Percentiles rank a stretch among this genome's conserved stretches.
Evolutionary conservation across 2,797 vertebrate species (phyloP).

Genomic region (Naso thynnoides): DNA sequence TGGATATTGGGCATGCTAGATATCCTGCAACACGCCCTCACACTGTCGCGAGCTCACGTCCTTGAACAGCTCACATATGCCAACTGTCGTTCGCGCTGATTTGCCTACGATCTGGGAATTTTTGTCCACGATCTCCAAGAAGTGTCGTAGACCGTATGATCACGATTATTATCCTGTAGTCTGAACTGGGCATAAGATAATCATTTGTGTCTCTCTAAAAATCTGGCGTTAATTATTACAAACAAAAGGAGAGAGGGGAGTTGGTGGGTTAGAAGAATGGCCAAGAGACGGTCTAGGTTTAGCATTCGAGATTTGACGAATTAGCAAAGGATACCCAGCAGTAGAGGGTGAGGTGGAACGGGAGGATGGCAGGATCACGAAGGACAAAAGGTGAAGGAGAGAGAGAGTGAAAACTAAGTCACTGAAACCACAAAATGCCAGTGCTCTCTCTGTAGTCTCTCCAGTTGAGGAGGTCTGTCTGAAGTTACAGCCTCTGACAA

Average conservation of each 20-base stretch:
- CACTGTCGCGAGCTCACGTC: too few species aligned
- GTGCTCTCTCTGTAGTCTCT: slow-evolving; percentile 50
- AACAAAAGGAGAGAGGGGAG: neutral
- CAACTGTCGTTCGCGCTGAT: too few species aligned
- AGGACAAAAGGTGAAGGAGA: slow-evolving; percentile 69
- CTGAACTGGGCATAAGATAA: too few species aligned
- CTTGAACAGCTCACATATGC: too few species aligned
- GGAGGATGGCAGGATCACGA: slow-evolving; percentile 29
- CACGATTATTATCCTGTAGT: neutral
- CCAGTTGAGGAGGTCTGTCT: slow-evolving; percentile 69
- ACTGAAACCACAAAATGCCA: slow-evolving; percentile 66
- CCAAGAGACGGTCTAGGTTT: neutral
- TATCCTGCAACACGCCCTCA: too few species aligned
- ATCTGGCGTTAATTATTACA: neutral
- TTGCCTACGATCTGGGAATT: too few species aligned
- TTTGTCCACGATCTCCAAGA: too few species aligned
- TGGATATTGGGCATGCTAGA: too few species aligned
- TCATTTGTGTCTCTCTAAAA: neutral
- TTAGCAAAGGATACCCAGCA: neutral
- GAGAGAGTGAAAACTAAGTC: slow-evolving; percentile 66
- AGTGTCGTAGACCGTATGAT: too few species aligned
- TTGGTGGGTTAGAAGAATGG: neutral
- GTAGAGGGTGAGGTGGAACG: slow-evolving; percentile 13
- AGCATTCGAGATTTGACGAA: slow-evolving; percentile 11
- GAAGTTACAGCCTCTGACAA: slow-evolving; percentile 73